A percentile compares a stretch with the other conserved stretches of the same genome.
phyloP scores from a whole-genome alignment of 2,888 invertebrate species.

The Conistra vaccinii region DNA sequence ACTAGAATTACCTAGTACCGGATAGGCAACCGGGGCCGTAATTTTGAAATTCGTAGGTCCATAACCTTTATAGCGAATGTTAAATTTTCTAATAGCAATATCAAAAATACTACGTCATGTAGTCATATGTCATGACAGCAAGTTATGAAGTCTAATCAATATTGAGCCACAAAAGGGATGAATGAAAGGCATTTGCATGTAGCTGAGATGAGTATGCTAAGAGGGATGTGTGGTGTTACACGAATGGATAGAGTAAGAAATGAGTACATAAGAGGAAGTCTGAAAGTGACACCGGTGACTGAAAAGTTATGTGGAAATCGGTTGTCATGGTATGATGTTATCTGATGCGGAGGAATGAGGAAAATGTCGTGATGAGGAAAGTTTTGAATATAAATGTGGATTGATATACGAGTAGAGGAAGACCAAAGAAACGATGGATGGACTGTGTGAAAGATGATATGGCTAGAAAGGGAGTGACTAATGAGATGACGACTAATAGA shows the following conservation, averaged over 20 bases:
- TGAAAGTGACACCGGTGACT: not conserved
- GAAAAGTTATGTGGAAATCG: not conserved
- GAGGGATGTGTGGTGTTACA: not conserved
- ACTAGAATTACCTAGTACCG: not conserved
- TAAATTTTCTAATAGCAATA: not conserved
- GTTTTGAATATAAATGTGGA: not conserved
- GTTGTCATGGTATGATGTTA: not conserved
- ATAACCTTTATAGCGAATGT: not conserved
- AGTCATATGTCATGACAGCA: not conserved
- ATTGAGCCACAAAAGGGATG: not conserved
- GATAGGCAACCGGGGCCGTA: not conserved
- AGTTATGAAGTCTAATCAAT: conserved; percentile 2
- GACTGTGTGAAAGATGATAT: not conserved
- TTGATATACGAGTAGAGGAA: not conserved
- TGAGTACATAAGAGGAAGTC: not conserved
- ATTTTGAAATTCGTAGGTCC: not conserved
- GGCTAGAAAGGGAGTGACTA: not conserved
- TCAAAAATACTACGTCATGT: not conserved
- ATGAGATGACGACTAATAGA: not conserved
- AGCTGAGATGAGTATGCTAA: not conserved
- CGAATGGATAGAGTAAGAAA: not conserved
- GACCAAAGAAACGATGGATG: not conserved
- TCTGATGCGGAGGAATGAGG: not conserved
- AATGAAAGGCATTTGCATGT: not conserved
- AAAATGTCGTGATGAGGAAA: not conserved